These are phyloP conservation scores for Centruroides sculpturatus DNA, from an alignment of 1,140 invertebrate genomes.

Conservation along the genomic window DNA sequence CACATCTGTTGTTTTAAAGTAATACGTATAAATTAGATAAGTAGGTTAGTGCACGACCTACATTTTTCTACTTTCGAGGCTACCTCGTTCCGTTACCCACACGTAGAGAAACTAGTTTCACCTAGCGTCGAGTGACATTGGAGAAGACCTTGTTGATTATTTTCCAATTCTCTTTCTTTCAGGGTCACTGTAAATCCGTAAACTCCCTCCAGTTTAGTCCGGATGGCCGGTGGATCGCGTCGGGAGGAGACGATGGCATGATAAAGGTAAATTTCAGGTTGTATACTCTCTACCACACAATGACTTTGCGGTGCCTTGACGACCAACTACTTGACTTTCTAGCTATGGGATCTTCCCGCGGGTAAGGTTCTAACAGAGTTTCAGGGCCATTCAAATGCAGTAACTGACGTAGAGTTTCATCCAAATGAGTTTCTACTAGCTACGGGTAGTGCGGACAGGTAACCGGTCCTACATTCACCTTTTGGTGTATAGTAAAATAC, in stretches of 20 bases:
- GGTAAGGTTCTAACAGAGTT: conserved; percentile 81
- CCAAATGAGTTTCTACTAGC: conserved; percentile 90
- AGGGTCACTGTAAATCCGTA: conserved; percentile 71
- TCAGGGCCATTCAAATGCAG: conserved; percentile 52
- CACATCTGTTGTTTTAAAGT: neutral
- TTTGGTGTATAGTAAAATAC: neutral
- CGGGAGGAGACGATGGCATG: conserved; percentile 73
- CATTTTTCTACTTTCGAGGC: neutral
- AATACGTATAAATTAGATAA: neutral
- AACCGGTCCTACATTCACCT: neutral
- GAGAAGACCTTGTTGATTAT: neutral
- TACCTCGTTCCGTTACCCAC: neutral
- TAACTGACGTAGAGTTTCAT: conserved; percentile 88
- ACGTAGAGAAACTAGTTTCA: neutral
- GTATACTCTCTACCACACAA: no score
- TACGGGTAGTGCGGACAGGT: conserved; percentile 54
- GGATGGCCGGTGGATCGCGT: conserved; percentile 96
- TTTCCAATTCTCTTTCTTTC: conserved; percentile 20
- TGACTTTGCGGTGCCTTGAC: no score
- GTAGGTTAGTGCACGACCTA: neutral
- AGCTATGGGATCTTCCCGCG: conserved; percentile 73
- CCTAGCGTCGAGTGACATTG: neutral
- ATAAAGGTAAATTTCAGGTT: conserved; percentile 53
- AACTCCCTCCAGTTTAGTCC: conserved; percentile 92
- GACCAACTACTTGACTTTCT: neutral